Conservation (phyloP, 2,888 invertebrate genomes). For the Cactoblastis cactorum region DNA sequence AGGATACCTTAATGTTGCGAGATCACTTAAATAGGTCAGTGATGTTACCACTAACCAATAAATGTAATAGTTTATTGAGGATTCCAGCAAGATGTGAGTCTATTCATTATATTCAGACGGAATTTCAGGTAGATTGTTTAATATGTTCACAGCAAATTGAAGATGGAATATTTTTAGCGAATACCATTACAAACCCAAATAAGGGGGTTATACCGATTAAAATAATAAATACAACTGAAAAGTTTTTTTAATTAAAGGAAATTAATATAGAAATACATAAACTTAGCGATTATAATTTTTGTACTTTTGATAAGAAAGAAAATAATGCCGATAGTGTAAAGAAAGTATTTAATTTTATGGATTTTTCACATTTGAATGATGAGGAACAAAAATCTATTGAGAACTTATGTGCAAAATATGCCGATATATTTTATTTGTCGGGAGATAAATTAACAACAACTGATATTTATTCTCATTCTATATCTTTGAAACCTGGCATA, state of each 20-base stretch:
- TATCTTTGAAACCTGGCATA: slow-evolving; percentile 19
- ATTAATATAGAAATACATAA: slow-evolving; percentile 13
- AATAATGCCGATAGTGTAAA: slow-evolving; percentile 22
- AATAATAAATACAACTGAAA: slow-evolving; percentile 22
- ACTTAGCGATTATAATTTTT: slow-evolving; percentile 14
- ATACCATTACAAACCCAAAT: slow-evolving; percentile 13
- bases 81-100: slow-evolving; percentile 21
- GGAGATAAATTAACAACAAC: slow-evolving; percentile 22
- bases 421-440: slow-evolving; percentile 23
- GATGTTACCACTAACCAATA: slow-evolving; percentile 9
- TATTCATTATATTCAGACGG: slow-evolving; percentile 19
- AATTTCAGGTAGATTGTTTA: slow-evolving; percentile 18
- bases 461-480: slow-evolving; percentile 19
- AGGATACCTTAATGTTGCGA: slow-evolving; percentile 13
- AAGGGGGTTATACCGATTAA: slow-evolving; percentile 20
- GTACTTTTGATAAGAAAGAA: slow-evolving; percentile 17
- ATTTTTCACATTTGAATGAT: slow-evolving; percentile 18
- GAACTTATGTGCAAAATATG: slow-evolving; percentile 23
- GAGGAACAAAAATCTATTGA: slow-evolving; percentile 19
- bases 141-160: slow-evolving; percentile 20
- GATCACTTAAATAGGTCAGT: no score
- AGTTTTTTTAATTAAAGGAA: slow-evolving; percentile 15
- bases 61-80: slow-evolving; percentile 1
- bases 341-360: slow-evolving; percentile 19
- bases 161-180: slow-evolving; percentile 22